A percentile compares a stretch with the other conserved stretches of the same genome.
phyloP scores from a whole-genome alignment of 2,797 vertebrate genomes.

The Tachyglossus aculeatus region DNA sequence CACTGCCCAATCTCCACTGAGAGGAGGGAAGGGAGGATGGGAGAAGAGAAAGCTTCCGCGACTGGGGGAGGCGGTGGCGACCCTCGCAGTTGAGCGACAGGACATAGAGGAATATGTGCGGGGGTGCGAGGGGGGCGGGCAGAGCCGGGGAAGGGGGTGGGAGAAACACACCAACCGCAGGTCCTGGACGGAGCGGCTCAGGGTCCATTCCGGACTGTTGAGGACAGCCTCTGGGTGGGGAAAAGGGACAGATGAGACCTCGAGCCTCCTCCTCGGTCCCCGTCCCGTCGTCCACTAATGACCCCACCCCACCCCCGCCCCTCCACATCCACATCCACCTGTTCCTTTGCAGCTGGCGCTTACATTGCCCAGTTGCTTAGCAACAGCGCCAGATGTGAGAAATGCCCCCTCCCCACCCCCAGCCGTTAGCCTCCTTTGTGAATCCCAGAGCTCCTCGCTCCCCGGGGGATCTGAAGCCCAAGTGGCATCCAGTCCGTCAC shows the following conservation, averaged over 20 bases:
- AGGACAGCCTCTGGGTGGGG: slow-evolving; percentile 82
- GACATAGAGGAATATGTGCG: not conserved
- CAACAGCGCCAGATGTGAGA: slow-evolving; percentile 63
- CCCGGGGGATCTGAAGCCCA: no score
- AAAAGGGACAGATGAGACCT: not conserved
- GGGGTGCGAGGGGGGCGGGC: not conserved
- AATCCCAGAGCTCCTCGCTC: no score
- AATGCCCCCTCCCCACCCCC: slow-evolving; percentile 62
- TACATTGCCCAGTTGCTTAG: slow-evolving; percentile 66
- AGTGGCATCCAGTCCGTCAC: no score
- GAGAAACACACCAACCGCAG: slow-evolving; percentile 87
- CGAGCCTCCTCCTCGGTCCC: not conserved
- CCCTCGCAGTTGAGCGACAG: not conserved
- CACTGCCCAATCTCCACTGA: no score
- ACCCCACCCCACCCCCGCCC: not conserved
- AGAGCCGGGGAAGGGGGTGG: not conserved
- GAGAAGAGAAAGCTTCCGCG: no score
- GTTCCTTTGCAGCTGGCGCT: slow-evolving; percentile 57
- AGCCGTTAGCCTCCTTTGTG: no score
- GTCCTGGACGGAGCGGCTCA: slow-evolving; percentile 89
- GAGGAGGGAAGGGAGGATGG: no score
- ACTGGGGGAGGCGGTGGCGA: no score
- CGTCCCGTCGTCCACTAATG: not conserved
- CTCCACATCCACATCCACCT: not conserved
- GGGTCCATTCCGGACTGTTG: slow-evolving; percentile 96